Base-by-base conservation (phyloP, 1,140 invertebrate genomes). In the Meloidogyne hapla region DNA sequence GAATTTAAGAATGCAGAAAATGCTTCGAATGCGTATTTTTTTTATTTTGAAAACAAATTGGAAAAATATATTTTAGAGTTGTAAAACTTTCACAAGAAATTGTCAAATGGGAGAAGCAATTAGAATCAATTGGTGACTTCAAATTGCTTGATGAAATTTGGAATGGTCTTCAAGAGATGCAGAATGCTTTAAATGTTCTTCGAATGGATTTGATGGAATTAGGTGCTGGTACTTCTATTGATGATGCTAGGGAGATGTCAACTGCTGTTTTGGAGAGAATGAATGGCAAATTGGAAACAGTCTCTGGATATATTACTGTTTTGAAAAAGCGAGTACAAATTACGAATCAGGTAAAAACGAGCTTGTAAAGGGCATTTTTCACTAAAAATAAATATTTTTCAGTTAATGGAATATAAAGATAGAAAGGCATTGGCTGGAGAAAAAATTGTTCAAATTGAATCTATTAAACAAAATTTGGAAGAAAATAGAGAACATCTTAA, bases 261-360 rank as follows among this genome's bases (percentile, higher is more conserved):
- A 73, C 48, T 3, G 42, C 71, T 42, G 56, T 73, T 26, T 15
- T 73, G 56, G 71, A 73, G 6, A 38, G 15, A 38, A 64, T 64
- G 21, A 64, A 64, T 64, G 71, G 64, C 13, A 73, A 73, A 23
- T 63, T 73, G 56, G 56, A 73, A 33, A 21, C 56, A 5, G 38
- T 64, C 13, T 63, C 40, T n/a, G 56, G 38, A 21, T 23, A 73
- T 38, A 63, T 73, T 18, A 64, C 38, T 23, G 64, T 28, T n/a
- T 23, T 73, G 13, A 73, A 73, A 21, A 42, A 61, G 1, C 48
- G 71, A 23, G 71, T 73, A 10, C 42, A 73, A 15, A 21, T 61
- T 64, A 73, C 33, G 15, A 73, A 73, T 61, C 71, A 73, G 56
- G 71, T 73, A n/a, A n/a, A n/a, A n/a, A n/a, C n/a, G n/a, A n/a